Evolutionary conservation across 2,888 invertebrate genomes (phyloP), one percentile per base, ranked within the genome.

Genomic region (Ametastegia equiseti): DNA sequence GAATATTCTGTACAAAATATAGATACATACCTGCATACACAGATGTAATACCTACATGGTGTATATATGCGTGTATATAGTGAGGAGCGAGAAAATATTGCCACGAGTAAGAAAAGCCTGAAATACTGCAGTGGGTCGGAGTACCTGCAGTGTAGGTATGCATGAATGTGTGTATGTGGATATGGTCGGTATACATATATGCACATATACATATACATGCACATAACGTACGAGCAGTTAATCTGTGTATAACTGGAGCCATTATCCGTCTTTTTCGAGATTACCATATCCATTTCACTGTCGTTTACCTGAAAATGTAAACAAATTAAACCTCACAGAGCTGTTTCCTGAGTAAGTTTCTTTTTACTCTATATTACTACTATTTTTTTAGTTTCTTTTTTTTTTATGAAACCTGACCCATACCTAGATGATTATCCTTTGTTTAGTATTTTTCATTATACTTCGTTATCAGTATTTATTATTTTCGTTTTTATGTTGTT

Each of bases 281-380:
- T 19, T 23, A n/a, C 67, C 67, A 39, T 39, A 67, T 67, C 67
- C 67, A 39, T 67, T 67, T 67, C 39, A 7, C 67, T 67, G 36
- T 67, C 67, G 67, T 67, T 67, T 67, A 67, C 15, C 19, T 39
- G n/a, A 67, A 67, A 67, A 33, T 33, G 67, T 67, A 67, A 39
- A 67, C 67, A 67, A 67, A 67, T 67, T 67, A 67, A 67, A 67
- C 36, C 39, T 67, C n/a, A 39, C 11, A 67, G 36, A 67, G 67
- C 19, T 19, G 0, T 67, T 67, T 67, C 39, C 36, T 39, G 3
- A 54, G 19, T 50, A 50, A 2, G n/a, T 65, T 36, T 39, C 19
- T 65, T 13, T n/a, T 19, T n/a, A n/a, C n/a, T n/a, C n/a, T n/a
- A n/a, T n/a, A n/a, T n/a, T n/a, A n/a, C n/a, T n/a, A n/a, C n/a